Base-by-base conservation (phyloP, 2,797 vertebrate species). In the Spinus olivaceus region DNA sequence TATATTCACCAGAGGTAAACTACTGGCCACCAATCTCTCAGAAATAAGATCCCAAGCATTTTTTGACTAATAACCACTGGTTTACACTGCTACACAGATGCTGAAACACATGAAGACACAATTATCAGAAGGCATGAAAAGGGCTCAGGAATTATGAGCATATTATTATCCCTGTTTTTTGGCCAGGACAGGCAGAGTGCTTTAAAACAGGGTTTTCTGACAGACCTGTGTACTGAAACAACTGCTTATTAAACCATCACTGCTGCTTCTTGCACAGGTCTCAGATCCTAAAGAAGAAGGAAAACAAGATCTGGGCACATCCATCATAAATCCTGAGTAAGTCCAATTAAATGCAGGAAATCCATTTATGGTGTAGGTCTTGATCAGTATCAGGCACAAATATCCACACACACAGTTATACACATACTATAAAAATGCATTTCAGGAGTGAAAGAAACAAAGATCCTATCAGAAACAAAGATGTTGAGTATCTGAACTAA, bases 341-440 rank as follows among this genome's bases (percentile, higher is more conserved):
- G 1, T 47, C 16, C 1, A 49, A 10, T 44, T 49, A 83, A 83
- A 88, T 11, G 28, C 14, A 47, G 11, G 15, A 60, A 83, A 30
- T n/a, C 18, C 25, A 7, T 71, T 81, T 67, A 33, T 22, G 23
- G 12, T 4, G 1, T 49, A 27, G 65, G n/a, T 28, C n/a, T 83
- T 54, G 32, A 50, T 50, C 19, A 59, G 27, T n/a, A 32, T 47
- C 46, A 23, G 9, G 44, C 35, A 59, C 16, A 54, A 56, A 57
- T 2, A 0, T 64, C 21, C 25, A 65, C 25, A 20, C 8, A n/a
- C 8, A 3, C 0, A 2, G 15, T 28, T 57, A 23, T 12, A 44
- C 3, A 49, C 8, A 39, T 4, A 15, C 2, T 12, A 25, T 28
- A 61, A 73, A 86, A 74, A 74, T 24, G 5, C 6, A 61, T 85